Evolutionary conservation across 2,888 invertebrate genomes (phyloP).

Genomic region (Sarcophaga caerulescens): DNA sequence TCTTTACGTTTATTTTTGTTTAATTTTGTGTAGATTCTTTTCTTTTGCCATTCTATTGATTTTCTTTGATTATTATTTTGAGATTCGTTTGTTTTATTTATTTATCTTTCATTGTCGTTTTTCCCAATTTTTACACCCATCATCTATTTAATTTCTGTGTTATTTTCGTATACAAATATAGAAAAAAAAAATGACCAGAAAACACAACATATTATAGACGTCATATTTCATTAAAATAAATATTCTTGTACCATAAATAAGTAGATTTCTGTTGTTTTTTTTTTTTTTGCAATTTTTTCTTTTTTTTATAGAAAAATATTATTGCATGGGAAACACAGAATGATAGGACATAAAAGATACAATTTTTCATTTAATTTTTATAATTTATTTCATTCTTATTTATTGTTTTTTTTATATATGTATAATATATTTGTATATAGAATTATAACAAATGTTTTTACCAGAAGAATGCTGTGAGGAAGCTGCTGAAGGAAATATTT

Average conservation of each 20-base stretch:
- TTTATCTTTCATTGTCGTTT: not conserved
- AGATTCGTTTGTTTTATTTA: not conserved
- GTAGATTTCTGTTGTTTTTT: not conserved
- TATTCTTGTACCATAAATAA: slow-evolving; percentile 41
- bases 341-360: not conserved
- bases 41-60: not conserved
- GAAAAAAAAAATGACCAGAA: not conserved
- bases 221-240: slow-evolving; percentile 53
- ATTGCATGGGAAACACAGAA: not conserved
- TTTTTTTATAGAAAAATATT: not conserved
- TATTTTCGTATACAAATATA: not conserved
- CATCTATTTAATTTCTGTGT: not conserved
- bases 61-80: slow-evolving; percentile 16
- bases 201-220: slow-evolving; percentile 39
- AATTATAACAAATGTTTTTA: no score
- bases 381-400: no score
- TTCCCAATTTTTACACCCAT: no score
- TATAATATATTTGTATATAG: no score
- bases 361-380: no score
- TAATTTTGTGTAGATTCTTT: not conserved
- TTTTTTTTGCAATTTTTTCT: not conserved
- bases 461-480: no score
- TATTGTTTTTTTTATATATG: no score
- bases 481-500: no score
- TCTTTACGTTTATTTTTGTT: not conserved